phyloP scores from a whole-genome alignment of 2,888 invertebrate genomes.

The Scelioninae gen. 2 region DNA sequence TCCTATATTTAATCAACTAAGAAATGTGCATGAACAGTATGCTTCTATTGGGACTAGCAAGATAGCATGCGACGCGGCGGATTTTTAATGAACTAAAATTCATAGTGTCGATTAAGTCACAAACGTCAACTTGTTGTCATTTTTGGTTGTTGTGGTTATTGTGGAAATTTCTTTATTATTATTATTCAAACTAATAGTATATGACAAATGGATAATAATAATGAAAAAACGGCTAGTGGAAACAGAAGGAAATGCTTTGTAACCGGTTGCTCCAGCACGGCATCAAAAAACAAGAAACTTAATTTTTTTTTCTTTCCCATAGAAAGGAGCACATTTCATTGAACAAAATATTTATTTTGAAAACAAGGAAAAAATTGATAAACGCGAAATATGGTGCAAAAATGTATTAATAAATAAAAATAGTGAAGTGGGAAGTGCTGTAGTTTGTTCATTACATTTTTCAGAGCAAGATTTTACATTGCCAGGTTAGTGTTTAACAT shows the following conservation, averaged over 20 bases:
- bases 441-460: slow-evolving; percentile 37
- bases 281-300: too few species aligned
- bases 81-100: slow-evolving; percentile 21
- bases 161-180: too few species aligned
- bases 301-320: slow-evolving; percentile 27
- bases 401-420: slow-evolving; percentile 26
- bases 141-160: too few species aligned
- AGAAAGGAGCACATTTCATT: slow-evolving; percentile 17
- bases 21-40: too few species aligned
- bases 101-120: too few species aligned
- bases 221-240: neutral
- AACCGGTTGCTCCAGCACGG: slow-evolving; percentile 11
- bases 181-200: too few species aligned
- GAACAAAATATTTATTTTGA: slow-evolving; percentile 15
- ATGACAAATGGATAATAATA: slow-evolving; percentile 13
- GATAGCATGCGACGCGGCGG: slow-evolving; percentile 19
- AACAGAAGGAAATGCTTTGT: slow-evolving; percentile 25
- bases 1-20: too few species aligned
- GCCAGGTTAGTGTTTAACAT: slow-evolving; percentile 27
- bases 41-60: slow-evolving; percentile 27
- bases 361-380: slow-evolving; percentile 19
- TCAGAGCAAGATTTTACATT: slow-evolving; percentile 25
- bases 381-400: slow-evolving; percentile 26
- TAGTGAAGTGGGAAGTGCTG: slow-evolving; percentile 3
- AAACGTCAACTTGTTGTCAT: too few species aligned